Evolutionary conservation across 2,113 vertebrate genomes (phyloP), one percentile per base, ranked within the genome.

Genomic region (Corapipo altera): DNA sequence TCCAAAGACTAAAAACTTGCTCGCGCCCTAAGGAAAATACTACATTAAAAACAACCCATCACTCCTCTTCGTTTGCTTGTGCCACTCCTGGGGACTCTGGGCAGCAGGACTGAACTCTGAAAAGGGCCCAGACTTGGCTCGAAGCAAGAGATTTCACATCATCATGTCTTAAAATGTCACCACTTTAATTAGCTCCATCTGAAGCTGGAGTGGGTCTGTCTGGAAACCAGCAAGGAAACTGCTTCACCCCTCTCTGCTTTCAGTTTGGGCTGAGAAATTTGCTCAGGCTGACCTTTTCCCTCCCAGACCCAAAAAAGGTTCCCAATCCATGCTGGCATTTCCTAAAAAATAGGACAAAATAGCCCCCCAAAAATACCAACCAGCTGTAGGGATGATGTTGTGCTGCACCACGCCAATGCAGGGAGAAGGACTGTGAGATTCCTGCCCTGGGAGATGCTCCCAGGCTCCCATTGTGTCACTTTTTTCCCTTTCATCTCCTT

Each of bases 101-200:
- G 82, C 78, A 93, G 76, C 26, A 86, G 76, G 92, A 71, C 8
- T 51, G 80, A 93, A 84, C 86, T 86, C 94, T 67, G 76, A 48
- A 89, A 97, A 96, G 52, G 94, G 91, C 80, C 91, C 90, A 88
- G 92, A 81, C 55, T 96, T 97, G 95, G 96, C 96, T 97, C 27
- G 49, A 77, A 96, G 94, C 86, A 89, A 77, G 79, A 95, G 91
- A 61, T 67, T 91, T 74, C 11, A 30, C 76, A 95, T 92, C 83
- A 46, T 49, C 6, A 2, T 92, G 69, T 76, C 92, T 93, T 88
- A 73, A 95, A 97, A 97, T 97, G 95, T 95, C 96, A 96, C 83
- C 79, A 91, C 72, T 93, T 94, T 93, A 95, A 97, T 96, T 86
- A 95, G 96, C 91, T 88, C 91, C 91, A 55, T 93, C 65, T 84